A percentile compares a stretch with the other conserved stretches of the same genome.
These are phyloP conservation scores for Aphyosemion australe DNA, from an alignment of 2,113 vertebrate species.

Conservation along the genomic window DNA sequence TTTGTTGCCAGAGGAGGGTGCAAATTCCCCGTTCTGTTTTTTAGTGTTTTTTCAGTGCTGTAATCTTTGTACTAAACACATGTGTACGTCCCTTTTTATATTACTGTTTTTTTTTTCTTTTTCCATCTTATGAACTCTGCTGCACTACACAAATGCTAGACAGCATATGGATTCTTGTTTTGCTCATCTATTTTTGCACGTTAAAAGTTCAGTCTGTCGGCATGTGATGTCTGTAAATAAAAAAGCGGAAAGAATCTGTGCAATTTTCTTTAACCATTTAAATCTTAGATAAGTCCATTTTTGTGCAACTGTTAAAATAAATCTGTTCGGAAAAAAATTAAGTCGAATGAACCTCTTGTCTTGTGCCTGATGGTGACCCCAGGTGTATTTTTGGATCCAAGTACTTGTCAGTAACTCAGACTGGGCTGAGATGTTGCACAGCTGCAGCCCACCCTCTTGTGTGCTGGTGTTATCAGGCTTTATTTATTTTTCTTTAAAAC, in stretches of 20 bases:
- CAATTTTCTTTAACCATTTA: neutral
- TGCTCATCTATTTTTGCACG: constrained; percentile 58
- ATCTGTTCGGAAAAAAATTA: too few species aligned
- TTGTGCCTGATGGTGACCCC: constrained; percentile 13
- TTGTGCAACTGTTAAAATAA: neutral
- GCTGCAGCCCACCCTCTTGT: constrained; percentile 40
- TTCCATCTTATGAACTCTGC: constrained; percentile 35
- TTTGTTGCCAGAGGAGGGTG: too few species aligned
- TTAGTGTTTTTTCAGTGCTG: constrained; percentile 58
- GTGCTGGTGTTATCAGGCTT: constrained; percentile 14
- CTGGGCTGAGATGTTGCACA: constrained; percentile 57
- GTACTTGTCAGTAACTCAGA: constrained; percentile 56
- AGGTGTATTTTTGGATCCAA: constrained; percentile 59
- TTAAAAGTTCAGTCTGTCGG: constrained; percentile 27
- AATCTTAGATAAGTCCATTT: neutral
- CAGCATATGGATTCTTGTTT: constrained; percentile 31
- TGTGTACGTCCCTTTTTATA: constrained; percentile 62
- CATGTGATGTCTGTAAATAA: constrained; percentile 43
- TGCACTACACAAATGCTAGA: constrained; percentile 15
- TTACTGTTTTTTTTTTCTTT: constrained; percentile 44
- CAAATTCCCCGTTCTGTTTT: too few species aligned
- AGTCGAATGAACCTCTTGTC: too few species aligned
- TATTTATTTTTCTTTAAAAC: too few species aligned
- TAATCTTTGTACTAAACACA: constrained; percentile 69
- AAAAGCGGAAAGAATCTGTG: constrained; percentile 24